Percentiles rank a stretch among this genome's conserved stretches.
phyloP scores from a whole-genome alignment of 2,888 invertebrate species.

The Tachina grossa region DNA sequence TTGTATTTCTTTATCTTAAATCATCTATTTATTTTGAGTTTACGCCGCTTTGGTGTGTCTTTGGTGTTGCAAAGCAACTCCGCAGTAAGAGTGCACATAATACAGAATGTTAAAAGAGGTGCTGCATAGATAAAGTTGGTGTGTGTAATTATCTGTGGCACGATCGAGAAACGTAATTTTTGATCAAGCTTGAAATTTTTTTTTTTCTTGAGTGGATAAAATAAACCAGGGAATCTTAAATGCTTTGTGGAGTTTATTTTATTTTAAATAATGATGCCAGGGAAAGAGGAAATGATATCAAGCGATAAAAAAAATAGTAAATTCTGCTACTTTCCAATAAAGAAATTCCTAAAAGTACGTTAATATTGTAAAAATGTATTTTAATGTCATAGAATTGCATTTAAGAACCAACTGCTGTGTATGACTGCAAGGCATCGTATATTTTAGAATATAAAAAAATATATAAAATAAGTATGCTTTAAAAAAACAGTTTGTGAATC shows the following conservation, averaged over 20 bases:
- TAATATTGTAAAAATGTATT: too few relatives aligned
- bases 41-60: slow-evolving; percentile 23
- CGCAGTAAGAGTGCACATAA: slow-evolving; percentile 25
- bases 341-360: too few relatives aligned
- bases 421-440: too few relatives aligned
- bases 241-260: background rate
- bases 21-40: slow-evolving; percentile 41
- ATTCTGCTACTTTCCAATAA: too few relatives aligned
- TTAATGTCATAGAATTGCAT: too few relatives aligned
- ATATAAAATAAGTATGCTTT: background rate
- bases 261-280: too few relatives aligned
- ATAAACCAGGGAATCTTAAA: slow-evolving; percentile 34
- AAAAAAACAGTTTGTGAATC: background rate
- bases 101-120: slow-evolving; percentile 54
- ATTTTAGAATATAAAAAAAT: too few relatives aligned
- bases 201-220: background rate
- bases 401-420: too few relatives aligned
- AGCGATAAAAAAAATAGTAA: too few relatives aligned
- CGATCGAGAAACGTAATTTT: slow-evolving; percentile 63
- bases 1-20: slow-evolving; percentile 60
- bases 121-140: slow-evolving; percentile 54
- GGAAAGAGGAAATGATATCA: too few relatives aligned
- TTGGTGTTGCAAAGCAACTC: background rate
- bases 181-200: slow-evolving; percentile 37
- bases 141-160: slow-evolving; percentile 68